These are phyloP conservation scores for Aradophagus sp. DNA, from an alignment of 1,140 invertebrate genomes.

Conservation along the genomic window DNA sequence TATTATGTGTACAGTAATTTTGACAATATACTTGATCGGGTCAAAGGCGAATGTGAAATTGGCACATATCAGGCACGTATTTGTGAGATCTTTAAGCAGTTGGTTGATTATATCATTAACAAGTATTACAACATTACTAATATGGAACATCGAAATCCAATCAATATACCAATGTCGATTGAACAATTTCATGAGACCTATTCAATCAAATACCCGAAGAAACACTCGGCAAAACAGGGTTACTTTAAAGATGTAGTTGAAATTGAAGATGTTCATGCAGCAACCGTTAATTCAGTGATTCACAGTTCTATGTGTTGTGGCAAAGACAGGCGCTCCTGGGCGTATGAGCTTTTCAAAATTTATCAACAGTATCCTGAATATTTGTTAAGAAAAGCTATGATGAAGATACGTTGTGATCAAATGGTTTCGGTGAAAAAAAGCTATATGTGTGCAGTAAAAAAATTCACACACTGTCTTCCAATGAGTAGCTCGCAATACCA, in stretches of 20 bases:
- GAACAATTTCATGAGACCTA: conserved; percentile 74
- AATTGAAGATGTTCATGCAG: conserved; percentile 66
- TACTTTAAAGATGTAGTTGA: conserved; percentile 64
- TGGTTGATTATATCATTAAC: conserved; percentile 69
- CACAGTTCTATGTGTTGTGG: conserved; percentile 79
- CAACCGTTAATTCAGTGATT: conserved; percentile 75
- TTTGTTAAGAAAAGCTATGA: conserved; percentile 77
- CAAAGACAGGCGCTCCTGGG: conserved; percentile 78
- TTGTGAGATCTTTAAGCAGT: conserved; percentile 64
- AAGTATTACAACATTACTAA: conserved; percentile 70
- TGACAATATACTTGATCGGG: conserved; percentile 59
- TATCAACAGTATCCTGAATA: conserved; percentile 83
- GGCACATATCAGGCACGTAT: conserved; percentile 60
- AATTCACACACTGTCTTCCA: conserved; percentile 72
- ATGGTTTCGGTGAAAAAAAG: conserved; percentile 77
- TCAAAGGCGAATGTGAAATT: conserved; percentile 62
- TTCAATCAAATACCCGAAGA: conserved; percentile 63
- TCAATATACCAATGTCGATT: conserved; percentile 66
- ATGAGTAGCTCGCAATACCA: conserved; percentile 77
- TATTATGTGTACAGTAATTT: conserved; percentile 71
- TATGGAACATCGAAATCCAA: conserved; percentile 62
- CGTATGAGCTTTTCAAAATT: conserved; percentile 81
- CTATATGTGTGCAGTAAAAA: conserved; percentile 64
- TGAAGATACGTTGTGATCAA: conserved; percentile 76
- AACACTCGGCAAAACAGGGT: conserved; percentile 39